A percentile compares a stretch with the other conserved stretches of the same genome.
Evolutionary conservation across 2,113 vertebrate genomes (phyloP).

Genomic region (Progne subis): DNA sequence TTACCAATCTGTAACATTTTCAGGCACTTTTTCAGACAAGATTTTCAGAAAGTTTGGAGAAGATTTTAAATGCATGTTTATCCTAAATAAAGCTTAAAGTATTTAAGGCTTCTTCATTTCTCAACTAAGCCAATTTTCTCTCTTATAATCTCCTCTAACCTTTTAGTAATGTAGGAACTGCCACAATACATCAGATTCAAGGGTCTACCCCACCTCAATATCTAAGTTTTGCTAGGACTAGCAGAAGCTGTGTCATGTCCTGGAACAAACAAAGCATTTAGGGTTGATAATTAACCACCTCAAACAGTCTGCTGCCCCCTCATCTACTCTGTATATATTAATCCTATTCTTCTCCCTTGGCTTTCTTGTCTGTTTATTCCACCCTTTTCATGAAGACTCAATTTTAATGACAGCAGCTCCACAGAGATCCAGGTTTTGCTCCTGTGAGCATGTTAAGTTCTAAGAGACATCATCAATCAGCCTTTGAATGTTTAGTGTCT

Average conservation of each 20-base stretch:
- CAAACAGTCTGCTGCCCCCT: neutral
- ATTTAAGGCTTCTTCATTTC: conserved; percentile 9
- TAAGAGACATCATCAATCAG: conserved; percentile 23
- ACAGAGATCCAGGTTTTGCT: neutral
- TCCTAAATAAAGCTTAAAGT: neutral
- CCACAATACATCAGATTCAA: neutral
- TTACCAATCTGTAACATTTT: neutral
- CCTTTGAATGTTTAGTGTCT: neutral
- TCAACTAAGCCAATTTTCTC: conserved; percentile 7
- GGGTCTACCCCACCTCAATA: neutral
- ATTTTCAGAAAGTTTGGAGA: neutral
- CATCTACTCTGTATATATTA: neutral
- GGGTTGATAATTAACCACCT: neutral
- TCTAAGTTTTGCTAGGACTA: neutral
- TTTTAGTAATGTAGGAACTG: neutral
- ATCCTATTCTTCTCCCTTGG: neutral
- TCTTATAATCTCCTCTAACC: neutral
- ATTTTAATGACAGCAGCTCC: conserved; percentile 1
- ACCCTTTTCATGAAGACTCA: neutral
- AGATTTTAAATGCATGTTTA: conserved; percentile 14
- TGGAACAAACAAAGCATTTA: neutral
- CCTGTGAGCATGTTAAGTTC: neutral
- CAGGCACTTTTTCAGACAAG: neutral
- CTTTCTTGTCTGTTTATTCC: neutral
- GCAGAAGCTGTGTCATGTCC: neutral